Conservation (phyloP, 2,888 invertebrate species). For the Pristionchus fissidentatus region DNA sequence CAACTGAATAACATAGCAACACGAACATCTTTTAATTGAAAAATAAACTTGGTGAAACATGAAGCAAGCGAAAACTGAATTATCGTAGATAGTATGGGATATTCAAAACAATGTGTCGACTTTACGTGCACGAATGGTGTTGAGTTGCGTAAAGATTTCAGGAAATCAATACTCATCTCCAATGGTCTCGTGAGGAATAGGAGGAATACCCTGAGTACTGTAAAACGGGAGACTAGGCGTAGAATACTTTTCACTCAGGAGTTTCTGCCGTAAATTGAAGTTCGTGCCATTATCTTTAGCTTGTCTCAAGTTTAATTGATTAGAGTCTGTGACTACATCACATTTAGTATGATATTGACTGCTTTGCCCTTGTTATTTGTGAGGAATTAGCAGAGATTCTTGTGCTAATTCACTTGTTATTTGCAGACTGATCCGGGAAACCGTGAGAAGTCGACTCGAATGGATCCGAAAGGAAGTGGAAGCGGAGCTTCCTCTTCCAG, state of each 20-base stretch:
- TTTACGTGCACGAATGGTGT: no score
- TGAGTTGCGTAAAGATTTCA: no score
- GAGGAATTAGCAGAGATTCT: background rate
- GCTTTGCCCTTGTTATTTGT: background rate
- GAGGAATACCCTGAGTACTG: background rate
- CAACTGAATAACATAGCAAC: no score
- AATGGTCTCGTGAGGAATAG: background rate
- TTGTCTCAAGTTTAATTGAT: background rate
- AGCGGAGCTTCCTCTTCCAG: conserved; percentile 32
- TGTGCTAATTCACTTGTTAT: background rate
- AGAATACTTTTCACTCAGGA: background rate
- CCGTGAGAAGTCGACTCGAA: conserved; percentile 25
- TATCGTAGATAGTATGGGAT: no score
- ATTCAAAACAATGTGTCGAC: no score
- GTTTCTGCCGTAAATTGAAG: conserved; percentile 17
- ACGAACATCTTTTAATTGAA: no score
- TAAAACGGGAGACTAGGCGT: background rate
- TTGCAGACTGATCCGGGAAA: conserved; percentile 43
- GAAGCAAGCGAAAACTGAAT: no score
- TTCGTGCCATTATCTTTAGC: background rate
- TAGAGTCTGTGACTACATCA: background rate
- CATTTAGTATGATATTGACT: background rate
- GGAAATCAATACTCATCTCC: no score
- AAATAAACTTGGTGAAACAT: no score
- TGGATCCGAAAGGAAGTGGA: conserved; percentile 25